phyloP scores from a whole-genome alignment of 1,140 invertebrate species.

The Nasonia giraulti region DNA sequence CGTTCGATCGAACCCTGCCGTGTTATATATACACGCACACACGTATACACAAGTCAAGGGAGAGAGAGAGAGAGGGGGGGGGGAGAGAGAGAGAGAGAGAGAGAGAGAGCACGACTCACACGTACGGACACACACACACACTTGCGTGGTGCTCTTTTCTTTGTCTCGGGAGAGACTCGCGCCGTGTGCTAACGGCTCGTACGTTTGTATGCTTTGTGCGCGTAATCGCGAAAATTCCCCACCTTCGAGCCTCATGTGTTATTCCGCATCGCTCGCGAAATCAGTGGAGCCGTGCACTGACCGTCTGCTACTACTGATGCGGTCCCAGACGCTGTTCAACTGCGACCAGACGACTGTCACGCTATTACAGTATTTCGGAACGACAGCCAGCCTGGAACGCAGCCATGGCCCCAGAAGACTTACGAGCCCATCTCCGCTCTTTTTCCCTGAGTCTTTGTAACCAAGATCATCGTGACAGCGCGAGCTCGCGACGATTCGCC shows the following conservation, averaged over 20 bases:
- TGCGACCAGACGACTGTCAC: not conserved
- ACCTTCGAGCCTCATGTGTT: not conserved
- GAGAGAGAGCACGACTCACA: not conserved
- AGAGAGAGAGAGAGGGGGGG: not conserved
- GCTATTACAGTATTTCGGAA: not conserved
- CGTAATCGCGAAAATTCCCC: not conserved
- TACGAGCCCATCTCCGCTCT: too few relatives aligned
- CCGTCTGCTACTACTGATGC: not conserved
- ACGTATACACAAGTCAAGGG: not conserved
- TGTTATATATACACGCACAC: not conserved
- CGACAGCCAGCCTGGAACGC: too few relatives aligned
- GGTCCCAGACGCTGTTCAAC: too few relatives aligned
- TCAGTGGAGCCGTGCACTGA: not conserved
- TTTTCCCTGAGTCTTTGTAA: too few relatives aligned
- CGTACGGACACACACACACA: not conserved
- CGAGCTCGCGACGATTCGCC: too few relatives aligned
- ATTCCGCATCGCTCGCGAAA: not conserved
- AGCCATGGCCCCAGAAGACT: too few relatives aligned
- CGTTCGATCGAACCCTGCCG: conserved; percentile 21
- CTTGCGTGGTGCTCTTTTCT: conserved; percentile 20
- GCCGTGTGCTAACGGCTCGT: not conserved
- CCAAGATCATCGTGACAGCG: too few relatives aligned
- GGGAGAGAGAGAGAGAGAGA: not conserved
- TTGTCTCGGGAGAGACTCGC: conserved; percentile 22
- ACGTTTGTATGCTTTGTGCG: not conserved